Conservation (phyloP, 2,113 vertebrate species). For the Parotia lawesii region DNA sequence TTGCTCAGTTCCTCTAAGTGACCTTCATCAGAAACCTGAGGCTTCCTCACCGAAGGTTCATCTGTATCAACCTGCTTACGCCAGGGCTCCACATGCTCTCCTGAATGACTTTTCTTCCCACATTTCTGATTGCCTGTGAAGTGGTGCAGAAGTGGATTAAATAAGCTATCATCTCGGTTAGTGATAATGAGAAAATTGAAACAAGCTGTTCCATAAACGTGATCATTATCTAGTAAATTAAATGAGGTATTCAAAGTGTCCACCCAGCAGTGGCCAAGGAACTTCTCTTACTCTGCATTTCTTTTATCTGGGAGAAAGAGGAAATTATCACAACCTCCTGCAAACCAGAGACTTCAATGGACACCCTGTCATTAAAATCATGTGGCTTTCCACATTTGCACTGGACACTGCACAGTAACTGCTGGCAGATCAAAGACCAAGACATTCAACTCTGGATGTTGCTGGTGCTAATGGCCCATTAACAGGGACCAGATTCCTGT, state of each 20-base stretch:
- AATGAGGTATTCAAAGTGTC: slow-evolving; percentile 40
- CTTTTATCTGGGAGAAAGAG: slow-evolving; percentile 20
- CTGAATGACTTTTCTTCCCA: not conserved
- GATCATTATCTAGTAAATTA: slow-evolving; percentile 58
- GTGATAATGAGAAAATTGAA: slow-evolving; percentile 59
- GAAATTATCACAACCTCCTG: not conserved
- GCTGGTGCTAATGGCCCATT: not conserved
- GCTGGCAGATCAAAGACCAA: not conserved
- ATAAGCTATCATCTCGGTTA: not conserved
- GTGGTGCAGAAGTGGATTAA: slow-evolving; percentile 41
- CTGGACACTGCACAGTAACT: not conserved
- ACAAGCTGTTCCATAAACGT: slow-evolving; percentile 48
- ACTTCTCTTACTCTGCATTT: not conserved
- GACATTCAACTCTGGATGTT: not conserved
- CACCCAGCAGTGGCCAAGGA: slow-evolving; percentile 23
- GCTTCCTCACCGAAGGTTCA: not conserved
- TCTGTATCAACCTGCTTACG: not conserved
- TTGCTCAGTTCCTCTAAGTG: not conserved
- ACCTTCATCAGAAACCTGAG: not conserved
- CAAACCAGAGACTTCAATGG: not conserved
- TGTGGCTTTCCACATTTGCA: not conserved
- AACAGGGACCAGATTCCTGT: not conserved
- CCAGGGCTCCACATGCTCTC: not conserved
- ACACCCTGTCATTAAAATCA: not conserved
- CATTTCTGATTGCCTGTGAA: slow-evolving; percentile 30